A percentile compares a stretch with the other conserved stretches of the same genome.
Evolutionary conservation across 2,888 invertebrate species (phyloP).

Genomic region (Perithous albicinctus): DNA sequence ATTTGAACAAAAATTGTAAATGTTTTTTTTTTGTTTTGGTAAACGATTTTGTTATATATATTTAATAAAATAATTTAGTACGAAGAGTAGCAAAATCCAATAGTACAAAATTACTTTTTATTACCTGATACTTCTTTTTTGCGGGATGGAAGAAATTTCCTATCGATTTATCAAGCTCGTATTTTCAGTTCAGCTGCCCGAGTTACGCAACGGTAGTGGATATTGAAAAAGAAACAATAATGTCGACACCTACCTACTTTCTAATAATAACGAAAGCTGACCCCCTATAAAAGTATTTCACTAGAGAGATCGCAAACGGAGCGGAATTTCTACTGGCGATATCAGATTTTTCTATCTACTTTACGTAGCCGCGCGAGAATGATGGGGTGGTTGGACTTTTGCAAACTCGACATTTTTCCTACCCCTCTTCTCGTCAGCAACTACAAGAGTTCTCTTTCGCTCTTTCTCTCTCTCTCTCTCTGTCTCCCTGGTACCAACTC

Average conservation of each 20-base stretch:
- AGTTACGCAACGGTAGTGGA: background rate
- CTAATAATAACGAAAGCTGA: constrained; percentile 58
- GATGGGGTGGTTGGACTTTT: constrained; percentile 40
- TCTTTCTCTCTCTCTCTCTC: background rate
- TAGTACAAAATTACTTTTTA: too few relatives aligned
- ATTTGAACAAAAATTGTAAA: too few relatives aligned
- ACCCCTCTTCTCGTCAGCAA: constrained; percentile 10
- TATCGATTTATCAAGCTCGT: constrained; percentile 2
- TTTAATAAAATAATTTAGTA: too few relatives aligned
- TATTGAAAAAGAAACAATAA: constrained; percentile 43
- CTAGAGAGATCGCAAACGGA: constrained; percentile 54
- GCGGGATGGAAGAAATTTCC: constrained; percentile 31
- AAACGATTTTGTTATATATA: too few relatives aligned
- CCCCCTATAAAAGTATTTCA: constrained; percentile 47
- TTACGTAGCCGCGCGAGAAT: background rate
- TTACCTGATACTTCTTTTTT: constrained; percentile 46
- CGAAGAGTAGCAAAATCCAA: too few relatives aligned
- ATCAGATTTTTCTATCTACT: constrained; percentile 31
- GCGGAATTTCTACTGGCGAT: constrained; percentile 41
- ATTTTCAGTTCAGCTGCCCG: background rate
- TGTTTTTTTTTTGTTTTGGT: too few relatives aligned
- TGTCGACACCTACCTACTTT: constrained; percentile 51
- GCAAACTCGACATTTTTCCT: constrained; percentile 61
- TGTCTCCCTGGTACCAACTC: background rate
- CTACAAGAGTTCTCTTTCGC: constrained; percentile 27